These are phyloP conservation scores for Belgica antarctica DNA, from an alignment of 2,888 invertebrate genomes.

Conservation along the genomic window DNA sequence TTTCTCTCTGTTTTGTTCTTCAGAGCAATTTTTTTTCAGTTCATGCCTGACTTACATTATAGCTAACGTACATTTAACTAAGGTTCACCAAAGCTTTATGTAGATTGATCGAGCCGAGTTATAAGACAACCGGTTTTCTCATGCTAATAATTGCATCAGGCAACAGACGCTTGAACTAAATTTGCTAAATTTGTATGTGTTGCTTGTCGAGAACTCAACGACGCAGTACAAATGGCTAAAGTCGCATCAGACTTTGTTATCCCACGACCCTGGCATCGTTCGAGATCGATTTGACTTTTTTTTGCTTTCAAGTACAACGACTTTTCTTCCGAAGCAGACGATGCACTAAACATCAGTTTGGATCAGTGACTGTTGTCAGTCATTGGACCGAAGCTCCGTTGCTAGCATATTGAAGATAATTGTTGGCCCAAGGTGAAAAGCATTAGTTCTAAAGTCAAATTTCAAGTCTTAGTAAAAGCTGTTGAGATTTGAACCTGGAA, in stretches of 20 bases:
- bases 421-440: no score
- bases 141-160: not conserved
- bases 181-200: not conserved
- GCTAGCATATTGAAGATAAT: no score
- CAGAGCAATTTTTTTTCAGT: not conserved
- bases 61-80: not conserved
- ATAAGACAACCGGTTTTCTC: not conserved
- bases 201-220: not conserved
- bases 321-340: not conserved
- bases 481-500: not conserved
- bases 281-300: not conserved
- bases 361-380: no score
- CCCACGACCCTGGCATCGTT: slow-evolving; percentile 32
- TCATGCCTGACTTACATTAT: not conserved
- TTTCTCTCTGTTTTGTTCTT: slow-evolving; percentile 17
- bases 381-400: no score
- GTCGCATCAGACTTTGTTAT: not conserved
- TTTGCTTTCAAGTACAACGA: slow-evolving; percentile 35
- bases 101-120: not conserved
- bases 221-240: not conserved
- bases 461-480: no score
- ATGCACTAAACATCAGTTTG: no score
- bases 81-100: not conserved
- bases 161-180: not conserved
- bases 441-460: no score